A percentile compares a stretch with the other conserved stretches of the same genome.
phyloP scores from a whole-genome alignment of 1,140 invertebrate genomes.

The Trichomalopsis sarcophagae region DNA sequence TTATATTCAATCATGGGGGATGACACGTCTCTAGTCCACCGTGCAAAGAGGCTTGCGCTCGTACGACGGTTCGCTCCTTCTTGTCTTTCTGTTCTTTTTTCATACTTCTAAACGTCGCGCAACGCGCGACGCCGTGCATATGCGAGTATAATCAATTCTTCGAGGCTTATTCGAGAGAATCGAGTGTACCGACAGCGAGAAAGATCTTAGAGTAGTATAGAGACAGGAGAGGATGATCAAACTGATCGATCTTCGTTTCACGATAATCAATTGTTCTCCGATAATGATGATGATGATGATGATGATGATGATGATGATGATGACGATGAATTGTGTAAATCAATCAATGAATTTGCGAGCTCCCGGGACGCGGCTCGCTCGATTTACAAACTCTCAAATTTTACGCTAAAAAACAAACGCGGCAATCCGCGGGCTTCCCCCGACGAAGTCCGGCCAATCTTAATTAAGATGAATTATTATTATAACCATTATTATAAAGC shows the following conservation, averaged over 20 bases:
- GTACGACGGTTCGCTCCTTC: conserved; percentile 27
- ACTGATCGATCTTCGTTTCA: conserved; percentile 28
- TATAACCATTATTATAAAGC: conserved; percentile 1
- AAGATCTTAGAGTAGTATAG: conserved; percentile 18
- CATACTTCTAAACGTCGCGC: background rate
- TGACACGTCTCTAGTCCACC: conserved; percentile 55
- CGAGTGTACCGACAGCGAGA: background rate
- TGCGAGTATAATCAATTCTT: background rate
- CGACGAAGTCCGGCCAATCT: conserved; percentile 14
- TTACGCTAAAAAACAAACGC: conserved; percentile 25
- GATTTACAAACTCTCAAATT: conserved; percentile 26
- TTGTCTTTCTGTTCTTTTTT: background rate
- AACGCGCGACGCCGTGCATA: background rate
- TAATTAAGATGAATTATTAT: conserved; percentile 22
- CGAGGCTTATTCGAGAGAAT: background rate
- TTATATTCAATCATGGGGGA: background rate
- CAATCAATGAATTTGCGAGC: conserved; percentile 4
- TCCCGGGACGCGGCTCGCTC: background rate
- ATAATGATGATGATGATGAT: background rate
- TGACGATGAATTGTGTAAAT: background rate
- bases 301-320: background rate
- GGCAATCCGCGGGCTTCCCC: conserved; percentile 33
- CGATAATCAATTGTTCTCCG: conserved; percentile 19
- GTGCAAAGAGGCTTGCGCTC: conserved; percentile 47
- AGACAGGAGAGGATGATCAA: conserved; percentile 17